Base-by-base conservation (phyloP, 2,888 invertebrate species). In the Acanthosoma haemorrhoidale region DNA sequence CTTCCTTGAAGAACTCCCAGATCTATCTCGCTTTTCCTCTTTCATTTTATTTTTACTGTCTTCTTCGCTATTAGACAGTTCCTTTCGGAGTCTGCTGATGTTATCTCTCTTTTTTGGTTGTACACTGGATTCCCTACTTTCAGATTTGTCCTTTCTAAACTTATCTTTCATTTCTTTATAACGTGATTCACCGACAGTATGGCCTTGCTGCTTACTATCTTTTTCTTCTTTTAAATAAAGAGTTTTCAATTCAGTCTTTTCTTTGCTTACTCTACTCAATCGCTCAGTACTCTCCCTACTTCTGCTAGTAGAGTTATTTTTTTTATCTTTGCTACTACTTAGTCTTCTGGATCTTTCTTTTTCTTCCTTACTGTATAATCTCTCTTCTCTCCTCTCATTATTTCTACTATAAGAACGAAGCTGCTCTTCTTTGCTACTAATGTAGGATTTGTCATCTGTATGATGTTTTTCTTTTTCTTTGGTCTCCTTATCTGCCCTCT, bases 331-430 rank as follows among this genome's bases (percentile, higher is more conserved):
- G 58, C 75, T 71, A 59, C 71, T 57, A 41, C 21, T 58, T 70
- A 68, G 36, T 74, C 73, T 58, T 73, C 75, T 60, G 67, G 71
- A 38, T 71, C 70, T 77, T 13, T 75, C 76, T 71, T 73, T 76
- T 2, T 78, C 79, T 66, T 77, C 78, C 72, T 75, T 79, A 41
- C 74, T 74, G 41, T 74, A 75, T 1, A 76, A 75, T 5, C 79
- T 78, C 69, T 74, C 75, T 57, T 71, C 70, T n/a, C n/a, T n/a
- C 57, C 71, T 75, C 31, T 72, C 72, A 60, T 75, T 71, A 70
- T 78, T 77, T 72, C 75, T 77, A 51, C 78, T 78, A 66, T 79
- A 78, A 69, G 79, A 78, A 16, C 75, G 77, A 6, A 77, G 66
- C 79, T 78, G 73, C 77, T 39, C 11, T 15, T 63, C 63, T 39